These are phyloP conservation scores for Panthera leo DNA, from an alignment of 2,113 vertebrate genomes.

Conservation along the genomic window DNA sequence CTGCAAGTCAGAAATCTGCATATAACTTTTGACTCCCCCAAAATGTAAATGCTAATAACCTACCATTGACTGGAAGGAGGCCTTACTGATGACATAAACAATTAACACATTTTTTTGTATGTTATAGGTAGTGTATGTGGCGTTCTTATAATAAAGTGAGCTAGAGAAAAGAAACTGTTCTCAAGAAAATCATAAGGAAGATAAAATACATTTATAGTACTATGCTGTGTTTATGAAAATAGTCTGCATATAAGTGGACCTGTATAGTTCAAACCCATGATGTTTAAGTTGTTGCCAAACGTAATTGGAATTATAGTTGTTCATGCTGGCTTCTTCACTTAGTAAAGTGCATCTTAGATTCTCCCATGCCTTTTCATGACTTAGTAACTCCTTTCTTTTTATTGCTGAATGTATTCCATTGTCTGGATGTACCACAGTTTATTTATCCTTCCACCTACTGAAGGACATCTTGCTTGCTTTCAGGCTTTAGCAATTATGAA, in stretches of 20 bases:
- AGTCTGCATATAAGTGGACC: neutral
- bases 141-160: neutral
- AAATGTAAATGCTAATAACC: neutral
- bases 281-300: neutral
- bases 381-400: neutral
- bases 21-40: neutral
- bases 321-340: neutral
- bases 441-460: neutral
- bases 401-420: neutral
- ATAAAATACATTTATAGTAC: neutral
- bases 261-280: neutral
- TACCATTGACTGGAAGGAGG: neutral
- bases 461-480: neutral
- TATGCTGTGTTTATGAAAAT: neutral
- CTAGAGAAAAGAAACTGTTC: neutral
- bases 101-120: neutral
- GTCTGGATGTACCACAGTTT: neutral
- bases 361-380: neutral
- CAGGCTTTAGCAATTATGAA: neutral
- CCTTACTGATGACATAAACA: neutral
- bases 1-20: neutral
- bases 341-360: neutral
- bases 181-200: neutral
- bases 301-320: neutral
- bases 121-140: neutral